Evolutionary conservation across 2,888 invertebrate species (phyloP).

Genomic region (Hyposoter dolosus): DNA sequence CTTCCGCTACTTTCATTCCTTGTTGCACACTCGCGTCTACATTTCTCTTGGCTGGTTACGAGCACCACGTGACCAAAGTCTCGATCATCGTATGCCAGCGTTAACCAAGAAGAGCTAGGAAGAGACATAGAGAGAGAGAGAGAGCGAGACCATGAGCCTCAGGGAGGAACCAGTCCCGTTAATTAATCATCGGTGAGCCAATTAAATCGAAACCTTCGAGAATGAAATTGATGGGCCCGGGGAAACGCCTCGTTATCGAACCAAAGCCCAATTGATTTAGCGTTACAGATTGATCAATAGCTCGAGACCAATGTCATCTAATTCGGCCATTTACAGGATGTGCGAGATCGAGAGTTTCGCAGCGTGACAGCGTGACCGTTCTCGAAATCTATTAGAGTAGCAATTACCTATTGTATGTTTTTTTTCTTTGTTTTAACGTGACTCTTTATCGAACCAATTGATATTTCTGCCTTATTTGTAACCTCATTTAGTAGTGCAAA

Average conservation of each 20-base stretch:
- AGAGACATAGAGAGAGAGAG: background rate
- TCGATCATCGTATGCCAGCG: conserved; percentile 1
- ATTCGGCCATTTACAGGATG: background rate
- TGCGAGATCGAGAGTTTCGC: background rate
- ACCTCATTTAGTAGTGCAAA: too few species aligned
- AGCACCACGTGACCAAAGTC: conserved; percentile 18
- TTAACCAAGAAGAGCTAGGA: background rate
- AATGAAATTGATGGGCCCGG: conserved; percentile 33
- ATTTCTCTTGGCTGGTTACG: conserved; percentile 18
- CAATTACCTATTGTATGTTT: background rate
- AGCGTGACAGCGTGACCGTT: background rate
- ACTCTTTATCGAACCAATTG: background rate
- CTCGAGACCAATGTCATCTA: conserved; percentile 13
- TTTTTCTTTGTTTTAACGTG: background rate
- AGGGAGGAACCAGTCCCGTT: conserved; percentile 9
- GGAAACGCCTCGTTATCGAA: conserved; percentile 39
- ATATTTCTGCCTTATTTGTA: background rate
- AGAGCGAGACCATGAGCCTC: background rate
- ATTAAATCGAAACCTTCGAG: conserved; percentile 48
- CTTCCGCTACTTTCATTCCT: conserved; percentile 14
- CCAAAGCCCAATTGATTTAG: conserved; percentile 50
- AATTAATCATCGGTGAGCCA: conserved; percentile 58
- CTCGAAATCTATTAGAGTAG: background rate
- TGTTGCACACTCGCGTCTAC: conserved; percentile 24
- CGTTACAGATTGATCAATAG: conserved; percentile 49